These are phyloP conservation scores for Cheirogaleus medius DNA, from an alignment of 2,113 vertebrate genomes.

Conservation along the genomic window DNA sequence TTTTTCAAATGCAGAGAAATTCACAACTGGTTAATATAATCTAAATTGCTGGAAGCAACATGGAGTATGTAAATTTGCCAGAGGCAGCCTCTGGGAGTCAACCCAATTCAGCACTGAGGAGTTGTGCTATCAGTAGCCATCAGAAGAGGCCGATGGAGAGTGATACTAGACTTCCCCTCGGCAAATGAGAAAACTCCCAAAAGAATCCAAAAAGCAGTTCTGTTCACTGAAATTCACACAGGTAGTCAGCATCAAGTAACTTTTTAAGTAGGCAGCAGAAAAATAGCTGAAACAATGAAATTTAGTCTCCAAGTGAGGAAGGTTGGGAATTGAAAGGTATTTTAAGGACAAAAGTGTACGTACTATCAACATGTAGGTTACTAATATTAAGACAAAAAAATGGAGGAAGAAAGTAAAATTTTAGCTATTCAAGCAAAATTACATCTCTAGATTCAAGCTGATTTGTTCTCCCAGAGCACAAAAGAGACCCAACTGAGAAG, in stretches of 20 bases:
- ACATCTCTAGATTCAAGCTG: neutral
- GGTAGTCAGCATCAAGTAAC: neutral
- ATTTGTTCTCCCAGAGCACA: neutral
- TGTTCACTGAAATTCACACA: neutral
- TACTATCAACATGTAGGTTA: neutral
- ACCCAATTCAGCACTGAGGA: neutral
- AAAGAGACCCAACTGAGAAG: neutral
- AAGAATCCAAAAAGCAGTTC: neutral
- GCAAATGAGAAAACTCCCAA: neutral
- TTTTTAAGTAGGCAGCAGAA: neutral
- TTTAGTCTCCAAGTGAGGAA: neutral
- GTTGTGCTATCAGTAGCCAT: neutral
- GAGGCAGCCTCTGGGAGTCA: neutral
- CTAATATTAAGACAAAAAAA: neutral
- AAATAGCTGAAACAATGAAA: neutral
- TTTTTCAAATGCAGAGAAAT: neutral
- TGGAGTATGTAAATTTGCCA: neutral
- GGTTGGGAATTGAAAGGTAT: neutral
- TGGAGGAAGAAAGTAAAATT: neutral
- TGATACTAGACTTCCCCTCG: neutral
- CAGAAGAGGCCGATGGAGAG: neutral
- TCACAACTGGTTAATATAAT: neutral
- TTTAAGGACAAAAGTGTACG: neutral
- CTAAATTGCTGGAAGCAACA: neutral
- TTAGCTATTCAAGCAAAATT: neutral